Conservation (phyloP, 2,888 invertebrate species). For the Ennomos fuscantarius region DNA sequence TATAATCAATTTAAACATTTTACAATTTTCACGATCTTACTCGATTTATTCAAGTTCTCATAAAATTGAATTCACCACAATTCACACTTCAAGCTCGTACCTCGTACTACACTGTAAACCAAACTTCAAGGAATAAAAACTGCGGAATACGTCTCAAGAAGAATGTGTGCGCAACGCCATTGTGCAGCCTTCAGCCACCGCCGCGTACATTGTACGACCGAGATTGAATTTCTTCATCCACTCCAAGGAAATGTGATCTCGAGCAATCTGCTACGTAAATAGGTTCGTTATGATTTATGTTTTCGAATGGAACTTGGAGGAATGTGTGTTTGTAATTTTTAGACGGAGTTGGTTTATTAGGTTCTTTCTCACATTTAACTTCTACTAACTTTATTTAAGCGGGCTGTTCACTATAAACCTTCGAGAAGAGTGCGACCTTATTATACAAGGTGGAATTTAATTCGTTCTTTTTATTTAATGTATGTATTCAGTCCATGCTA, state of each 20-base stretch:
- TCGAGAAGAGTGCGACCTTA: too few relatives aligned
- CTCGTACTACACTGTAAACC: constrained; percentile 17
- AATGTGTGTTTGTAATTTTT: not conserved
- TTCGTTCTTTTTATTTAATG: too few relatives aligned
- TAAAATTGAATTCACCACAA: constrained; percentile 19
- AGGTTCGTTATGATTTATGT: constrained; percentile 37
- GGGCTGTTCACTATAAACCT: too few relatives aligned
- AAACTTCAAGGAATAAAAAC: constrained; percentile 44
- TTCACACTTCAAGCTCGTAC: constrained; percentile 30
- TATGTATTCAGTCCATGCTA: too few relatives aligned
- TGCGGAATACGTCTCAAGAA: constrained; percentile 44
- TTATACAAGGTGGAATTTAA: too few relatives aligned
- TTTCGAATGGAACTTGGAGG: constrained; percentile 6
- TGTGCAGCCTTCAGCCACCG: constrained; percentile 50
- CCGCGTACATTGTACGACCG: constrained; percentile 47
- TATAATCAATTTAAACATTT: too few relatives aligned
- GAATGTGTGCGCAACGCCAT: constrained; percentile 54
- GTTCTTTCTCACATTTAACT: constrained; percentile 19
- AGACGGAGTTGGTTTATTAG: not conserved
- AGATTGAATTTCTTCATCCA: constrained; percentile 64
- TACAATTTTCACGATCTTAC: not conserved
- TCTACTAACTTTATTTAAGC: too few relatives aligned
- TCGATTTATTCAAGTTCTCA: not conserved
- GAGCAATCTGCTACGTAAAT: constrained; percentile 44
- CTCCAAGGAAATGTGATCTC: constrained; percentile 54